These are phyloP conservation scores for Nycteola revayana DNA, from an alignment of 2,888 invertebrate species.

Conservation along the genomic window DNA sequence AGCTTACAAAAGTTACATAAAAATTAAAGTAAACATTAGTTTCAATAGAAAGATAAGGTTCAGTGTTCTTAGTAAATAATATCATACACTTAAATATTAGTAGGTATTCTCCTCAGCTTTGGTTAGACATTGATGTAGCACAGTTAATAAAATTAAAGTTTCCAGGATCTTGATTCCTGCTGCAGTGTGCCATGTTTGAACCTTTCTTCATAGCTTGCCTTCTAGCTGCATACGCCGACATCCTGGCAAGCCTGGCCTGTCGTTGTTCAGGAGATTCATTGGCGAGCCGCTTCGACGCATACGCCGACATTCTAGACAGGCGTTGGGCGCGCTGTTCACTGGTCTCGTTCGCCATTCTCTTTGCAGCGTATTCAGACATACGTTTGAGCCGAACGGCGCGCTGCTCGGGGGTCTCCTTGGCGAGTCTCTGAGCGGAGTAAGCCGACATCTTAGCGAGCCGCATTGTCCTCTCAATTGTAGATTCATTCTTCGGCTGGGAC, in stretches of 20 bases:
- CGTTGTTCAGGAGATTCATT: constrained; percentile 68
- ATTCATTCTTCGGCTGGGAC: constrained; percentile 47
- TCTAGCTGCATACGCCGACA: constrained; percentile 72
- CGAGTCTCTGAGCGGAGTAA: constrained; percentile 68
- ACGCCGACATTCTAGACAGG: constrained; percentile 70
- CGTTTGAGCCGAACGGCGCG: constrained; percentile 59
- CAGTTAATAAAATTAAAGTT: constrained; percentile 15
- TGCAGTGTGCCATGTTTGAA: background rate
- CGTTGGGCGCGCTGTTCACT: constrained; percentile 63
- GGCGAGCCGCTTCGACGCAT: constrained; percentile 68
- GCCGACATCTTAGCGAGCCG: constrained; percentile 72
- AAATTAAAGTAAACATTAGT: no score
- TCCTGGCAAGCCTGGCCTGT: constrained; percentile 54
- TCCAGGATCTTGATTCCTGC: constrained; percentile 8
- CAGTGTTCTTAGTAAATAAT: no score
- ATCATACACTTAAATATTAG: constrained; percentile 14
- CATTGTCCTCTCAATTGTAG: constrained; percentile 54
- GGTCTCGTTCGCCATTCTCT: constrained; percentile 60
- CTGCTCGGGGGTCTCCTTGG: constrained; percentile 67
- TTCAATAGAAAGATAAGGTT: no score
- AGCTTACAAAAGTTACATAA: no score
- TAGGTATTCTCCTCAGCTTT: constrained; percentile 40
- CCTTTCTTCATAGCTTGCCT: constrained; percentile 60
- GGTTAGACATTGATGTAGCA: constrained; percentile 36
- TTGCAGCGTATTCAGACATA: constrained; percentile 75